These are phyloP conservation scores for Scaptomyza cyrtandrae DNA, from an alignment of 2,888 invertebrate species.

Conservation along the genomic window DNA sequence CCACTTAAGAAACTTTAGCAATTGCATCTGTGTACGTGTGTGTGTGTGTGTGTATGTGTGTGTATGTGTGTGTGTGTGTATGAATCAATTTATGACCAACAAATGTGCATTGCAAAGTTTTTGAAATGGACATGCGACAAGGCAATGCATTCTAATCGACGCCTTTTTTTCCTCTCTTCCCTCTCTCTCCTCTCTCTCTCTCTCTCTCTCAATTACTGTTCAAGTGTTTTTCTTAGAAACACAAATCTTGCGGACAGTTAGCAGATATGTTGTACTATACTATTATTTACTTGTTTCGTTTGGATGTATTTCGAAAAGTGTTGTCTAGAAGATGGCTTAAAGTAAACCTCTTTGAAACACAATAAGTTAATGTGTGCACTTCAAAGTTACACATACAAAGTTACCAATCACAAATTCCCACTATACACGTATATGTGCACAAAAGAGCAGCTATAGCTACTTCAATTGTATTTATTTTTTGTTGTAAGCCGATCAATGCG, in stretches of 20 bases:
- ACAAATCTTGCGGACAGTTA: background rate
- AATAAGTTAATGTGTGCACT: no score
- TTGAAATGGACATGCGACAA: constrained; percentile 13
- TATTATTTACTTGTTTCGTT: background rate
- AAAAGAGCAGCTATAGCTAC: background rate
- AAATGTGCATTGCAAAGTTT: constrained; percentile 31
- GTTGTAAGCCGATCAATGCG: background rate
- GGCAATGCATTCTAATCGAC: background rate
- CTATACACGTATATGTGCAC: no score
- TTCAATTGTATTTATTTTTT: background rate
- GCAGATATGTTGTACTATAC: background rate
- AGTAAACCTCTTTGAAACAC: no score
- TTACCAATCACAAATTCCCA: no score
- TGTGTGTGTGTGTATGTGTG: background rate
- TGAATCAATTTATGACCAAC: constrained; percentile 47
- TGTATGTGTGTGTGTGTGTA: background rate
- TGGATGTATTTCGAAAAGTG: background rate
- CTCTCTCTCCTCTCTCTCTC: background rate
- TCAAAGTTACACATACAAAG: no score
- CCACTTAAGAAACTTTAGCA: constrained; percentile 36
- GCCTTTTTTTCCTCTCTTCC: background rate
- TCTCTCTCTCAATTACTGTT: background rate
- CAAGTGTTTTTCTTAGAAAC: background rate
- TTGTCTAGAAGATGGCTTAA: background rate
- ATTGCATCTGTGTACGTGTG: constrained; percentile 11